Base-by-base conservation (phyloP, 2,888 invertebrate genomes). In the Ectropis crepuscularia region DNA sequence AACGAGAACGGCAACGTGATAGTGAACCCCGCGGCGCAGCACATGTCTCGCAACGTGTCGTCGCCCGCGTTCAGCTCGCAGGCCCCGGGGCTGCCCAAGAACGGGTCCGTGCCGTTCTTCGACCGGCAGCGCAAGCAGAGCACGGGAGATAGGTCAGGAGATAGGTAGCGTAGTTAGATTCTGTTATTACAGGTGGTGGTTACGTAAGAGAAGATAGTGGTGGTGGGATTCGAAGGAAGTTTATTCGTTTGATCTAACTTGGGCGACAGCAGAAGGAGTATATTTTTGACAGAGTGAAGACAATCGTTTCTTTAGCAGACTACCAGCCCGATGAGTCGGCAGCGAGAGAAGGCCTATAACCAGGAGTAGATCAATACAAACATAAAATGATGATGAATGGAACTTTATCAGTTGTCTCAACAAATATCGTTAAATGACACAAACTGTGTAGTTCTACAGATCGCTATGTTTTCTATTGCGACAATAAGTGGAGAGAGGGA, bases 101-200 rank as follows among this genome's bases (percentile, higher is more conserved):
- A 98, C 82, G 97, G 97, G 48, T 97, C 97, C 5, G 98, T 98
- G 70, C 98, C 98, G 38, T 96, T 97, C 83, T 97, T 98, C 88
- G 97, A 97, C 87, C 93, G 98, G 50, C 96, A 97, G 66, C 94
- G 97, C 54, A 97, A 97, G 86, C 96, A 97, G 48, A 97, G 97
- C 74, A 95, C 96, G 62, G 96, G 97, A 58, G 97, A 97, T 86
- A 94, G 96, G 81, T 93, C 82, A 81, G 83, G 65, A 60, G 81
- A 85, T 83, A 84, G 81, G 80, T 84, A 83, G 51, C 68, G 77
- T 75, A 78, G 72, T 12, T 53, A 66, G 57, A 48, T 60, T 65
- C 63, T 67, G 16, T n/a, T 72, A 70, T 68, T 71, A 71, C 73
- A 74, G 71, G 71, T 57, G 16, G 6, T 5, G 9, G 16, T 28